A percentile compares a stretch with the other conserved stretches of the same genome.
Conservation (phyloP, 1,140 invertebrate species). For the Pseudoatta argentina region DNA sequence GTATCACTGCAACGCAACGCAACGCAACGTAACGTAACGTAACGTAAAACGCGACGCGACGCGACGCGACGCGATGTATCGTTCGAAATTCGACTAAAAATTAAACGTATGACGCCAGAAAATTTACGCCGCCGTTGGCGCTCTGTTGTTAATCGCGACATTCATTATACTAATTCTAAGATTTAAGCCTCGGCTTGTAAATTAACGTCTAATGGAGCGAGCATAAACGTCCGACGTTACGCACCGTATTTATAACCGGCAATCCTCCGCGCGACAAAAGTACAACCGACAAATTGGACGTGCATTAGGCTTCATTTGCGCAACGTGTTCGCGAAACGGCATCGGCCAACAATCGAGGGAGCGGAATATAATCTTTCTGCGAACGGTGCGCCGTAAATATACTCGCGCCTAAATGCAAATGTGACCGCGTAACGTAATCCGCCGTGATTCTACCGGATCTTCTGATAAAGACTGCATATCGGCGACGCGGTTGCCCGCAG, state of each 20-base stretch:
- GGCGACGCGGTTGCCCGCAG: neutral
- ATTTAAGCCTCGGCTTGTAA: conserved; percentile 49
- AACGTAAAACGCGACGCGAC: neutral
- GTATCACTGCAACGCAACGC: neutral
- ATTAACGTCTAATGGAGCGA: conserved; percentile 62
- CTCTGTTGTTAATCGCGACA: neutral
- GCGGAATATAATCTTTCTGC: conserved; percentile 23
- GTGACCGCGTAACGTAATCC: conserved; percentile 33
- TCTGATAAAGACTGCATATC: conserved; percentile 7
- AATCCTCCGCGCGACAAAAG: conserved; percentile 60
- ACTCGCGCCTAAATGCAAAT: conserved; percentile 45
- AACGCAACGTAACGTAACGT: neutral
- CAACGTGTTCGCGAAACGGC: neutral
- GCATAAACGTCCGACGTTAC: conserved; percentile 69
- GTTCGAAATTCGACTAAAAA: neutral
- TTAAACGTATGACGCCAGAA: neutral
- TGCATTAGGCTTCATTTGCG: conserved; percentile 53
- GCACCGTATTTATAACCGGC: conserved; percentile 67
- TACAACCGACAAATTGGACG: conserved; percentile 68
- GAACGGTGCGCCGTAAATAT: conserved; percentile 47
- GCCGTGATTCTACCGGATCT: neutral
- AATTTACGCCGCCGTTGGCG: neutral
- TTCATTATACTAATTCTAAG: conserved; percentile 19
- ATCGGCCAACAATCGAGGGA: conserved; percentile 38
- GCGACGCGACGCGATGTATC: neutral